Evolutionary conservation across 2,113 vertebrate species (phyloP).

Genomic region (Lepisosteus oculatus): DNA sequence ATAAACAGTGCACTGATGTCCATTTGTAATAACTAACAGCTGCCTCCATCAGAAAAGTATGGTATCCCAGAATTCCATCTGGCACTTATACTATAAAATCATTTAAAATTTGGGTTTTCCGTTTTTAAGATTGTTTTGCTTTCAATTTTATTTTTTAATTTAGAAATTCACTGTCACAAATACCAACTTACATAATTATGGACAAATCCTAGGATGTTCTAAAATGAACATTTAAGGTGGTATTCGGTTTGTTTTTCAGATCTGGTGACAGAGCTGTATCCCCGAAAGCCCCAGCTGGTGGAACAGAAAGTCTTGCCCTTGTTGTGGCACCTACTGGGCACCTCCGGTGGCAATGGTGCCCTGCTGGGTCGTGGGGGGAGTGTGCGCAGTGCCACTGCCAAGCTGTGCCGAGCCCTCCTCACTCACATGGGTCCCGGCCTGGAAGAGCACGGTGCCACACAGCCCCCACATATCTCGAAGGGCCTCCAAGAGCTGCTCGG

Average conservation of each 20-base stretch:
- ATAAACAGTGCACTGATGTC: background rate
- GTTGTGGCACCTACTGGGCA: slow-evolving; percentile 84
- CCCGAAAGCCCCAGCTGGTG: slow-evolving; percentile 79
- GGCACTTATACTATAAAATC: too few relatives aligned
- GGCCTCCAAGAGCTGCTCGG: slow-evolving; percentile 74
- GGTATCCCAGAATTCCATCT: too few relatives aligned
- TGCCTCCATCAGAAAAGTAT: too few relatives aligned
- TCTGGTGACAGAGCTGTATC: slow-evolving; percentile 77
- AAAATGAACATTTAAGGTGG: too few relatives aligned
- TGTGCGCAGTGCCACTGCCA: slow-evolving; percentile 69
- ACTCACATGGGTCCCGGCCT: slow-evolving; percentile 78
- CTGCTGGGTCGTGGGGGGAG: slow-evolving; percentile 72
- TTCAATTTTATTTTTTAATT: background rate
- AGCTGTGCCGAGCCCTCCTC: slow-evolving; percentile 75
- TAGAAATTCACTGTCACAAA: background rate
- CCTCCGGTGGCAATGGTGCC: slow-evolving; percentile 69
- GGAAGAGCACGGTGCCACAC: slow-evolving; percentile 65
- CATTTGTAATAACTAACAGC: background rate
- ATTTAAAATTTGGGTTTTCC: background rate
- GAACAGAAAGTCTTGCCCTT: slow-evolving; percentile 82
- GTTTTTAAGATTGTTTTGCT: background rate
- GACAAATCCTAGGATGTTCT: background rate
- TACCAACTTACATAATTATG: background rate
- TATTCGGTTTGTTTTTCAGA: slow-evolving; percentile 54
- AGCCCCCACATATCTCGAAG: slow-evolving; percentile 68